Base-by-base conservation (phyloP, 37 sponge, comb jelly and placozoan genomes). In the Chondrilla cf. caribensis region DNA sequence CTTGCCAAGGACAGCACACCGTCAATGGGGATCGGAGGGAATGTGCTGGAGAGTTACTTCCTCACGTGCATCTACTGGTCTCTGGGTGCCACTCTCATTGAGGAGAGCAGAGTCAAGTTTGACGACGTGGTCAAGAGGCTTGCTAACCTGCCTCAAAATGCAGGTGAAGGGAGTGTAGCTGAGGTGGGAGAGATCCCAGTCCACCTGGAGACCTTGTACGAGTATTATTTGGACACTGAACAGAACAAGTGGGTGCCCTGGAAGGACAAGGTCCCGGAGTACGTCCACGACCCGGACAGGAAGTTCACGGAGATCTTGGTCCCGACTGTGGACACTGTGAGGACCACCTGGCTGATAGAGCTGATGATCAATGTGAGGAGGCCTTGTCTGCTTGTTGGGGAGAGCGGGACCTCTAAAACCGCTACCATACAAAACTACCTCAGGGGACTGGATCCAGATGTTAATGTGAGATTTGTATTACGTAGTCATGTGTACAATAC, bases 371-470 rank as follows among this genome's bases (percentile, higher is more conserved):
- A 91, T 32, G 84, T 94, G 37, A 76, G 72, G 60, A 80, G 86
- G 35, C 99, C 99, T 14, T 92, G 96, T 35, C 92, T 98, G 19
- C 90, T 98, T 37, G 96, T 98, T 2, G 99, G 99, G 54, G 99
- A 98, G 84, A 98, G 96, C 38, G 99, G 99, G 5, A 98, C 99
- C 1, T 98, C 99, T 24, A 98, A 98, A 70, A 96, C 96, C 31
- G 99, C 99, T 17, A 98, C 99, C 18, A 92, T 84, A 22, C 90
- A 89, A 65, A 91, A 95, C 85, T 96, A 91, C 47, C 84, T 98
- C 42, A 85, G 99, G 47, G 65, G 82, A 42, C 87, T 98, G 2
- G 94, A 93, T 78, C 72, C 89, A 28, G 96, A 98, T 2, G 64
- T 83, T 21, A 89, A 81, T 58, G 91, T 94, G 58, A 79, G 94